Conservation (phyloP, 2,797 vertebrate genomes). For the Sebastes kiyomatsui region DNA sequence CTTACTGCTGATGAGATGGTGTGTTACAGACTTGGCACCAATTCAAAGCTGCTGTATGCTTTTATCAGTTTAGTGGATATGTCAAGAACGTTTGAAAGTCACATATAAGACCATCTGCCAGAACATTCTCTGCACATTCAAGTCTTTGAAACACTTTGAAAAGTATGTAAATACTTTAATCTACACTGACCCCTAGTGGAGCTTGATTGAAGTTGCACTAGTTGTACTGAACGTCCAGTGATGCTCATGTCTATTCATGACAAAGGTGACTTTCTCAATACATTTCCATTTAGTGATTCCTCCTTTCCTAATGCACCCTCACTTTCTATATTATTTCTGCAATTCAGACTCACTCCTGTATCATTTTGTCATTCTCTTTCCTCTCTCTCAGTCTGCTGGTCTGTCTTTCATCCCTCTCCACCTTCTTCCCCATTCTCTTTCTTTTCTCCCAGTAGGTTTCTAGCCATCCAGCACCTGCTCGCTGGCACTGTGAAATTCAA, state of each 20-base stretch:
- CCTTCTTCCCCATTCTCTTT: conserved; percentile 64
- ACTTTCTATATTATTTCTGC: neutral
- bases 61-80: conserved; percentile 32
- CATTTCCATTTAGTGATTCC: neutral
- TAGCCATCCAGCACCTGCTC: conserved; percentile 48
- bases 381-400: conserved; percentile 29
- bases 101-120: neutral
- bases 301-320: neutral
- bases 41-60: conserved; percentile 16
- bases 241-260: neutral
- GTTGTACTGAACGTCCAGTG: neutral
- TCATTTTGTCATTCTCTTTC: conserved; percentile 57
- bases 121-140: neutral
- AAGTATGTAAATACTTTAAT: conserved; percentile 51
- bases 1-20: conserved; percentile 27
- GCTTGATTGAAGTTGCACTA: conserved; percentile 56
- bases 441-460: conserved; percentile 49
- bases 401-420: conserved; percentile 28
- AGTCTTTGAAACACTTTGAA: conserved; percentile 12
- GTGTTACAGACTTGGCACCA: conserved; percentile 25
- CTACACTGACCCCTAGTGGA: conserved; percentile 78
- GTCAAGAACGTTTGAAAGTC: conserved; percentile 52
- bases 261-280: neutral
- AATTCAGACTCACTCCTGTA: conserved; percentile 7
- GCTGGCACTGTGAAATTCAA: conserved; percentile 39